Conservation (phyloP, 1,140 invertebrate species). For the Druon quercuslanigerum region DNA sequence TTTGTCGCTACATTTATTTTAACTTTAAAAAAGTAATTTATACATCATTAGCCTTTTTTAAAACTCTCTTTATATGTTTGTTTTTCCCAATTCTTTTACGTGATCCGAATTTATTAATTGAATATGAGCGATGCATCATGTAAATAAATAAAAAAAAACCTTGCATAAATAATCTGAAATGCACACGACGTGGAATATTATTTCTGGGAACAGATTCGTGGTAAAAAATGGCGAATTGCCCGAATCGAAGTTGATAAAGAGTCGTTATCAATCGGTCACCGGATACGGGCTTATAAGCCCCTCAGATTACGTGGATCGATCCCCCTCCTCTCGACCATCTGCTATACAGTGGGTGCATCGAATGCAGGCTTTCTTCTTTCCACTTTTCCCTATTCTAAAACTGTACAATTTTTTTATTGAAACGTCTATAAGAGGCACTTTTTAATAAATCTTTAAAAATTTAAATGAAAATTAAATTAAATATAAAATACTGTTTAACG, state of each 20-base stretch:
- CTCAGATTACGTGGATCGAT: constrained; percentile 62
- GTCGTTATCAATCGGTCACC: constrained; percentile 66
- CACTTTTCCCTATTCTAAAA: constrained; percentile 32
- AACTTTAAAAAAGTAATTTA: too few relatives aligned
- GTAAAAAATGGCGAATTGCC: constrained; percentile 50
- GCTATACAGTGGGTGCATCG: constrained; percentile 26
- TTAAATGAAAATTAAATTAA: too few relatives aligned
- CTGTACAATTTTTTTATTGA: not conserved
- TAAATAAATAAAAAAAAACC: constrained; percentile 1
- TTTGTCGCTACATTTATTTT: too few relatives aligned
- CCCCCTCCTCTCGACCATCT: constrained; percentile 35
- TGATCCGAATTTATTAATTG: not conserved
- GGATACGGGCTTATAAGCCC: constrained; percentile 69
- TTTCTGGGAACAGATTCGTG: constrained; percentile 17
- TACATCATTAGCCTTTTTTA: not conserved
- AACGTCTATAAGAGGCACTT: too few relatives aligned
- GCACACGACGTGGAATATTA: not conserved
- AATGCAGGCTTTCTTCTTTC: constrained; percentile 34
- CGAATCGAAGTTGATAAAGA: constrained; percentile 62
- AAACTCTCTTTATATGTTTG: not conserved
- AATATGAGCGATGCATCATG: not conserved
- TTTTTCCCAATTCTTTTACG: not conserved
- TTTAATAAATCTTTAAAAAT: too few relatives aligned
- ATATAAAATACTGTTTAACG: too few relatives aligned
- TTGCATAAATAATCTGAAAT: constrained; percentile 7